phyloP scores from a whole-genome alignment of 2,888 invertebrate genomes.

The Aelia acuminata region DNA sequence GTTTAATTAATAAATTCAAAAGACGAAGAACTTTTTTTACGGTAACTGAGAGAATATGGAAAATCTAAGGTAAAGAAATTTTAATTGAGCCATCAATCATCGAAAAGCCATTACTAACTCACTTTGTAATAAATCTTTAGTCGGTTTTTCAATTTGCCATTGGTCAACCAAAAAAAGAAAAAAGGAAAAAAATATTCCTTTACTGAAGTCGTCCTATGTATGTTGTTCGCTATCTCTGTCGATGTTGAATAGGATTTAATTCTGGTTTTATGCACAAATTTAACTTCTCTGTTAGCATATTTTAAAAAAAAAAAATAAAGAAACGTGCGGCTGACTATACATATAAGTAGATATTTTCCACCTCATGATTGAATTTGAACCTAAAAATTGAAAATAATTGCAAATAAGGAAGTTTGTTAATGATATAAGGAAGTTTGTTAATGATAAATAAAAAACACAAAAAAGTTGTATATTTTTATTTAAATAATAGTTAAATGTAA shows the following conservation, averaged over 20 bases:
- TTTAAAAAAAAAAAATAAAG: too few species aligned
- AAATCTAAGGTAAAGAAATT: slow-evolving; percentile 35
- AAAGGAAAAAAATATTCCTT: background rate
- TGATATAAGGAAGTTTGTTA: too few species aligned
- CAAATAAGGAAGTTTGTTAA: too few species aligned
- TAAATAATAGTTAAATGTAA: too few species aligned
- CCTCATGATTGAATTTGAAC: too few species aligned
- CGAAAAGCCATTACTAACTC: slow-evolving; percentile 21
- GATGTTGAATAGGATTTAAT: background rate
- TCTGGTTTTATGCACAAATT: background rate
- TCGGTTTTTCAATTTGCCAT: slow-evolving; percentile 55
- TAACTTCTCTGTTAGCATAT: too few species aligned
- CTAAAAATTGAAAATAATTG: too few species aligned
- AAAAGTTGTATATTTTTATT: too few species aligned
- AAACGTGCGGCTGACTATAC: too few species aligned
- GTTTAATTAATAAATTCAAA: background rate
- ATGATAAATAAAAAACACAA: too few species aligned
- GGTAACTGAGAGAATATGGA: slow-evolving; percentile 3
- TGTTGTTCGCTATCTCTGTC: background rate
- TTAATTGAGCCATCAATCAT: slow-evolving; percentile 57
- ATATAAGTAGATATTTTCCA: too few species aligned
- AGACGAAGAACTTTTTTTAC: slow-evolving; percentile 15
- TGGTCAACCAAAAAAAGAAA: background rate
- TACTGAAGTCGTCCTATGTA: background rate
- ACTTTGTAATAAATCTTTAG: slow-evolving; percentile 40